Percentiles rank a stretch among this genome's conserved stretches.
These are phyloP conservation scores for Perca schrenkii DNA, from an alignment of 2,113 vertebrate species.

Conservation along the genomic window DNA sequence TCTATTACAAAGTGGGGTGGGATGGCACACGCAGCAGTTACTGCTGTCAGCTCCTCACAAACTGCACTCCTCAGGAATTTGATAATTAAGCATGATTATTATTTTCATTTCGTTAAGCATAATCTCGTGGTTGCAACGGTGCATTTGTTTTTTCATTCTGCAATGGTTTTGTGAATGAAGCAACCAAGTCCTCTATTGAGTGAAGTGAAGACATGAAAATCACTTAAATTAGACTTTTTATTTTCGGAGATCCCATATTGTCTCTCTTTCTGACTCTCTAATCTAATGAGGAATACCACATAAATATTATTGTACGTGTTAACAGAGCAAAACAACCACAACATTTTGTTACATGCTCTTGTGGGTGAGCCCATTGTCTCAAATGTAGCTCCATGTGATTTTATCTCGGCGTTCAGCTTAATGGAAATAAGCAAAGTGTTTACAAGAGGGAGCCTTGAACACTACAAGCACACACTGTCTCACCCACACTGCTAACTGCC, in stretches of 20 bases:
- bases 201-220: background rate
- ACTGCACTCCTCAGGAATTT: background rate
- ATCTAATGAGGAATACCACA: background rate
- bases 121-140: background rate
- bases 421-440: slow-evolving; percentile 61
- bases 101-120: too few relatives aligned
- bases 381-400: background rate
- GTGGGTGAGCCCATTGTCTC: background rate
- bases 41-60: background rate
- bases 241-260: background rate
- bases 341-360: too few relatives aligned
- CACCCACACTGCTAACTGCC: slow-evolving; percentile 1
- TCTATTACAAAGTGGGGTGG: background rate
- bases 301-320: background rate
- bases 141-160: background rate
- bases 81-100: background rate
- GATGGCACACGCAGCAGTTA: background rate
- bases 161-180: background rate
- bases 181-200: background rate
- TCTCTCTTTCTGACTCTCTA: background rate
- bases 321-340: background rate
- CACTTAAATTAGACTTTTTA: background rate
- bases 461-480: slow-evolving; percentile 27
- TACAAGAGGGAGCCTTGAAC: slow-evolving; percentile 38
- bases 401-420: slow-evolving; percentile 43